Base-by-base conservation (phyloP, 2,888 invertebrate species). In the Cerastis leucographa region DNA sequence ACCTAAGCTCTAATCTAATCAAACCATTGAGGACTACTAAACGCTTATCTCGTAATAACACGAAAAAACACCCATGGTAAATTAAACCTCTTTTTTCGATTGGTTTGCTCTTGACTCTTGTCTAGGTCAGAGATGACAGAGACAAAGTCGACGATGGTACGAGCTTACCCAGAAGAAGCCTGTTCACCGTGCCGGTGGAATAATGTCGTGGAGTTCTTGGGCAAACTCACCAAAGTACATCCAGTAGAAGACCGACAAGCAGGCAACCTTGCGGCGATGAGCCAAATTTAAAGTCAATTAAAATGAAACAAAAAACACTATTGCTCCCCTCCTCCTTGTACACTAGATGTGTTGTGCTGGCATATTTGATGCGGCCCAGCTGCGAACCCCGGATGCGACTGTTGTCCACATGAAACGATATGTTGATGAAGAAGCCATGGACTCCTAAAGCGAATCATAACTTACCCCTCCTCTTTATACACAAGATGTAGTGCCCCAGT, bases 401-500 rank as follows among this genome's bases (percentile, higher is more conserved):
- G 94, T 99, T 99, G 42, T 99, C 99, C 46, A 99, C 99, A 93
- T 99, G 99, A 94, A 99, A 99, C 12, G 99, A 99, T 95, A 99
- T 99, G 94, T 99, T 99, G 67, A 98, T 96, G 87, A 98, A 97
- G 9, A 99, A 99, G 14, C 98, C 99, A 54, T 99, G 93, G 0
- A 98, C 98, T 5, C 99, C 99, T 19, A 99, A 98, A 17, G 97
- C 97, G 91, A 99, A 99, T n/a, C 3, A 35, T 11, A 62, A 84
- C 97, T 96, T 93, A 98, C 98, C 99, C 99, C 97, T 99, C 99
- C 94, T 98, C 99, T 83, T 94, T 97, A 90, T 98, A 98, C 22
- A 99, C 98, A 73, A 98, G 95, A 0, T 90, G 90, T 64, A 99
- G 97, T 0, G 99, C 97, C 49, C 97, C 97, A 67, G 98, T 94